Base-by-base conservation (phyloP, 2,888 invertebrate genomes). In the Epinotia bilunana region DNA sequence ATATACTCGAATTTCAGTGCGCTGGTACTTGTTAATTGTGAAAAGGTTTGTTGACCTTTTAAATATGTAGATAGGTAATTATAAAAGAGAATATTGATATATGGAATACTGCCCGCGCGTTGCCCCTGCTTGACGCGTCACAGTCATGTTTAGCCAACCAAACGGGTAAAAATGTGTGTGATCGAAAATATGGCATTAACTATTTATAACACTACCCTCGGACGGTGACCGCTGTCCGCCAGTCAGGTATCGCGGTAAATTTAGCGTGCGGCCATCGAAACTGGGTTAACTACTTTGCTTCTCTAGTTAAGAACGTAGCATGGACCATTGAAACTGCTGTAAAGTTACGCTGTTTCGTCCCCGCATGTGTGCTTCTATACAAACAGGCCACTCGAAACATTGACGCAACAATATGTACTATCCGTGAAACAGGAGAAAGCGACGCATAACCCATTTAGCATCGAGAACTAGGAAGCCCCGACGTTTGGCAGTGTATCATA, bases 281-380 rank as follows among this genome's bases (percentile, higher is more conserved):
- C 87, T 93, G 88, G 93, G 93, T 93, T 93, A 93, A 91, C 92
- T 92, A 92, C 92, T 91, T 86, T 12, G 46, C 46, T 69, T 60
- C 69, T 16, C 43, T 28, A 28, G n/a, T 23, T 43, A 18, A 69
- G 46, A 58, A 69, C n/a, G 69, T 4, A 58, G n/a, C n/a, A 46
- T 60, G 46, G 16, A 5, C 2, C 46, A 23, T 28, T 23, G 16
- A 23, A 11, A 12, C 23, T 60, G 6, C 23, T n/a, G 39, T 57
- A 6, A 20, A 46, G 43, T 60, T 69, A 69, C 58, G 46, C 46
- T 16, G 16, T 69, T 69, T 60, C 33, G 46, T n/a, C n/a, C 6
- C 16, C 3, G n/a, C 28, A n/a, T 28, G n/a, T 28, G 13, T 60
- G 58, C 46, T 86, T 88, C 87, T 86, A 86, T 87, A 88, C 83